Base-by-base conservation (phyloP, 2,888 invertebrate genomes). In the Brachynemurus nebulosus region DNA sequence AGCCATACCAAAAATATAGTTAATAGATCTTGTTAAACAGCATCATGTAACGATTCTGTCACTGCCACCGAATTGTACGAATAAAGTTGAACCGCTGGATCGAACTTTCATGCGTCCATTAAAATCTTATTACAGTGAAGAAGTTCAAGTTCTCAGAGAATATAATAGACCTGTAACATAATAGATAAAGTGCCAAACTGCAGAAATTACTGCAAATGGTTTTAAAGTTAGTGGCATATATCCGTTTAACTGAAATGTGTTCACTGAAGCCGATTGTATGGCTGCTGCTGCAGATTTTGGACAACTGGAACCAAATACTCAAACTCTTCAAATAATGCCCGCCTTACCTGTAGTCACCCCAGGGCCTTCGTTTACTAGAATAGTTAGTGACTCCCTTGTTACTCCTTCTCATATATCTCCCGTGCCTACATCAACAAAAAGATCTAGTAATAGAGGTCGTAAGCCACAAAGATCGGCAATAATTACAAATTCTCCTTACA, bases 71-170 rank as follows among this genome's bases (percentile, higher is more conserved):
- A 57, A 62, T 45, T 50, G 54, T 9, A 57, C 57, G 4, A 55
- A 60, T 47, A 59, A 60, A 45, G 12, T 62, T 25, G 58, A 60
- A 46, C 57, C 57, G 11, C 34, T 59, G 23, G 59, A 61, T 42
- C 56, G 53, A 20, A 54, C 55, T 4, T 47, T 48, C 17, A 48
- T 48, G 48, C 37, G 37, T 5, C 34, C 47, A 2, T 18, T 48
- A 12, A 48, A 48, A 33, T 40, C 44, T 19, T 47, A 38, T 9
- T 48, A 47, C 14, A 36, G 41, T n/a, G 41, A 48, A 27, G 42
- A 45, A 30, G 34, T 51, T n/a, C 11, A 45, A 8, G 39, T 43
- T 45, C 30, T 48, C 40, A 21, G 36, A 20, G 37, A 50, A 21
- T 36, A 20, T 23, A 44, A 46, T 33, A 33, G 49, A 9, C 33